Conservation (phyloP, 1,140 invertebrate genomes). For the Acromyrmex heyeri region DNA sequence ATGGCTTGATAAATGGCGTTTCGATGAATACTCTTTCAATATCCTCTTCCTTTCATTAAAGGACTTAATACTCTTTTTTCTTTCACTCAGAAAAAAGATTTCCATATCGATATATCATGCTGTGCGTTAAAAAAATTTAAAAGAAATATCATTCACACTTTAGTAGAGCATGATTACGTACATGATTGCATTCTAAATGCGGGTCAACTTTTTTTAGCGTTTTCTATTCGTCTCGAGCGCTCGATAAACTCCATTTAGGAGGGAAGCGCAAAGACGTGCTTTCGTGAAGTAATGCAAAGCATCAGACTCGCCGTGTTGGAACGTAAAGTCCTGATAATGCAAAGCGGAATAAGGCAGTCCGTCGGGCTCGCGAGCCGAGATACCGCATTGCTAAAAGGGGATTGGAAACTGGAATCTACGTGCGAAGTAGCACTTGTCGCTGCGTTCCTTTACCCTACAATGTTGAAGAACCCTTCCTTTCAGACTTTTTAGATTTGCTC, state of each 20-base stretch:
- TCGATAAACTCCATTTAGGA: slow-evolving; percentile 74
- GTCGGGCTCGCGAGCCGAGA: slow-evolving; percentile 12
- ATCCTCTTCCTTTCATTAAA: neutral
- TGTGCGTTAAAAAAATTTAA: neutral
- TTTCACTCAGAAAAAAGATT: neutral
- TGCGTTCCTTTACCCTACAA: neutral
- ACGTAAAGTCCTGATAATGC: slow-evolving; percentile 64
- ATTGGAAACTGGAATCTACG: slow-evolving; percentile 74
- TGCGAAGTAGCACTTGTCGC: slow-evolving; percentile 72
- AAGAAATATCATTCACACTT: neutral
- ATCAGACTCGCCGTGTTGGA: neutral
- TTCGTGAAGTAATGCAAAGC: slow-evolving; percentile 67
- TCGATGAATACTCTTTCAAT: neutral
- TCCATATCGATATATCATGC: neutral
- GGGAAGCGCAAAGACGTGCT: slow-evolving; percentile 18
- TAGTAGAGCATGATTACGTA: neutral
- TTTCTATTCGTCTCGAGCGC: slow-evolving; percentile 41
- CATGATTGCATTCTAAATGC: slow-evolving; percentile 41
- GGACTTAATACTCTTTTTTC: neutral
- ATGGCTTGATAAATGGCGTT: neutral
- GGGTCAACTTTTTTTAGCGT: slow-evolving; percentile 31
- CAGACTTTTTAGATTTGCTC: neutral
- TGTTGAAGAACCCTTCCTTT: neutral
- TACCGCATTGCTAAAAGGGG: slow-evolving; percentile 70
- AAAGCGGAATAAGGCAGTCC: slow-evolving; percentile 66